A percentile compares a stretch with the other conserved stretches of the same genome.
Conservation (phyloP, 2,888 invertebrate species). For the Panzeria rudis region DNA sequence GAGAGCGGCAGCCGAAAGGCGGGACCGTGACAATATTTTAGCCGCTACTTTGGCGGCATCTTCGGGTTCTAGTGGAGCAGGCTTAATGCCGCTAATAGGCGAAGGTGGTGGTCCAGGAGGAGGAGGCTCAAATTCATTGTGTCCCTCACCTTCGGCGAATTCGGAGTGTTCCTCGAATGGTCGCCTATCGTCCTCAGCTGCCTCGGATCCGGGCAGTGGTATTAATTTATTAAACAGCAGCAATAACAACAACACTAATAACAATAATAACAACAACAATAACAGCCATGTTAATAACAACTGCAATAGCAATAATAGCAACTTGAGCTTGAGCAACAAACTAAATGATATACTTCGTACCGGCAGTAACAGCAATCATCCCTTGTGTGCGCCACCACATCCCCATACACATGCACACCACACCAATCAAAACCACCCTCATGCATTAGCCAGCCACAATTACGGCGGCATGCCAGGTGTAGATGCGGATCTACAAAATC, state of each 20-base stretch:
- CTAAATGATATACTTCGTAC: constrained; percentile 81
- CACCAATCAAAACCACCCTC: constrained; percentile 39
- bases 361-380: constrained; percentile 68
- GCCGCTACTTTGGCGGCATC: constrained; percentile 87
- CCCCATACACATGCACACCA: constrained; percentile 37
- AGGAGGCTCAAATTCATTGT: constrained; percentile 86
- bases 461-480: constrained; percentile 86
- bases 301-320: constrained; percentile 85
- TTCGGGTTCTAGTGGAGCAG: constrained; percentile 83
- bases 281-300: constrained; percentile 84
- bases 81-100: constrained; percentile 74
- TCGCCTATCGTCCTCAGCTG: constrained; percentile 91
- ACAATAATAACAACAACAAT: constrained; percentile 85
- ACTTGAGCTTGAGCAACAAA: constrained; percentile 86
- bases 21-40: constrained; percentile 91
- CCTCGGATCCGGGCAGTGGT: constrained; percentile 88
- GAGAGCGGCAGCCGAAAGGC: constrained; percentile 94
- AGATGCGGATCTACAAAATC: constrained; percentile 84
- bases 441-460: constrained; percentile 74
- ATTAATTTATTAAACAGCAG: constrained; percentile 86
- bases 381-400: constrained; percentile 35
- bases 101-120: constrained; percentile 73
- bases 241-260: constrained; percentile 85
- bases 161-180: constrained; percentile 94
- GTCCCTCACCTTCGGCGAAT: constrained; percentile 93